phyloP scores from a whole-genome alignment of 2,113 vertebrate genomes.

The Poicephalus gulielmi region DNA sequence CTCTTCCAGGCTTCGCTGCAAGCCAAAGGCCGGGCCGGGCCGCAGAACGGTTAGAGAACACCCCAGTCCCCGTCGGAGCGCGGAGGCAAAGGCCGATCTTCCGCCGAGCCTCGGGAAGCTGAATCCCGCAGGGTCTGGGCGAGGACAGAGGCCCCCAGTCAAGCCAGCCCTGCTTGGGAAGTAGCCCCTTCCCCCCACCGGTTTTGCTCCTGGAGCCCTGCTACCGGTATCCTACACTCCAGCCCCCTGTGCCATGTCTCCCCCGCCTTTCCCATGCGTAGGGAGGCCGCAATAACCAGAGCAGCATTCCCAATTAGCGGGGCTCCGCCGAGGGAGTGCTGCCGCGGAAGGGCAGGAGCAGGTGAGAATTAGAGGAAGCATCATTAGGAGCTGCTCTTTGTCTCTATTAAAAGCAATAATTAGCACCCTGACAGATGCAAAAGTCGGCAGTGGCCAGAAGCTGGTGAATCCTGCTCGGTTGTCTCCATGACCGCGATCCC shows the following conservation, averaged over 20 bases:
- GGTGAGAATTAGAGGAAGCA: slow-evolving; percentile 65
- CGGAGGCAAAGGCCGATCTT: background rate
- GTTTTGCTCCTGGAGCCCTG: background rate
- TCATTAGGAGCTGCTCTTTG: slow-evolving; percentile 70
- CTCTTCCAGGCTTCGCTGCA: background rate
- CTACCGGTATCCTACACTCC: background rate
- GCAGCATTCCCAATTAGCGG: slow-evolving; percentile 62
- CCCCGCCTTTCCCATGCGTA: background rate
- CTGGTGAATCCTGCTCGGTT: background rate
- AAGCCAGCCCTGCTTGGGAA: background rate
- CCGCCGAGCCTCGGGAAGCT: background rate
- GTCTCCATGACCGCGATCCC: background rate
- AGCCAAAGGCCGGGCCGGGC: background rate
- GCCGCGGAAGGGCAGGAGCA: slow-evolving; percentile 56
- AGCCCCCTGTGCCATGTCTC: background rate
- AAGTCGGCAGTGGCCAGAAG: slow-evolving; percentile 41
- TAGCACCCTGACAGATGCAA: slow-evolving; percentile 69
- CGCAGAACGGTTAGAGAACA: background rate
- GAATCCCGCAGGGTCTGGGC: background rate
- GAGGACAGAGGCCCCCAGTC: background rate
- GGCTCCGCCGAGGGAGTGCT: slow-evolving; percentile 4
- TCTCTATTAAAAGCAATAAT: slow-evolving; percentile 69
- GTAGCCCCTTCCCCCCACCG: fast-evolving
- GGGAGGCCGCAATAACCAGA: slow-evolving; percentile 8
- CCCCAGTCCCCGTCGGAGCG: fast-evolving